These are phyloP conservation scores for Oasisia sp. DNA, from an alignment of 2,888 invertebrate genomes.

Conservation along the genomic window DNA sequence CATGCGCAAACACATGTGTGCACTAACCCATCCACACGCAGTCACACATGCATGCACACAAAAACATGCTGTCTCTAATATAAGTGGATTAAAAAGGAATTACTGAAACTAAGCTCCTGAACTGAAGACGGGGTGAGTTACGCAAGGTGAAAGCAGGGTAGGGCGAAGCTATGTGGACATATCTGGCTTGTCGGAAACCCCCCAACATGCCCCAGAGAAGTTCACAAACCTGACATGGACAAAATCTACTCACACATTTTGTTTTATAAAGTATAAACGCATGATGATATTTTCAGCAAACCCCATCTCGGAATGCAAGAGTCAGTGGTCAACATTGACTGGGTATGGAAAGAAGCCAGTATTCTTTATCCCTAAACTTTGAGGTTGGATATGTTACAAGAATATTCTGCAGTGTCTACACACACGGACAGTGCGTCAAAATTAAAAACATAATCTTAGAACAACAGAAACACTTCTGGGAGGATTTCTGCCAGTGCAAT, in stretches of 20 bases:
- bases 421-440: too few relatives aligned
- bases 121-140: not conserved
- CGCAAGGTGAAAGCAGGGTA: not conserved
- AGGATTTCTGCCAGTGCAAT: too few relatives aligned
- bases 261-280: not conserved
- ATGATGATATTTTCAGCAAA: not conserved
- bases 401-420: too few relatives aligned
- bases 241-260: too few relatives aligned
- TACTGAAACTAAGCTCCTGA: slow-evolving; percentile 10
- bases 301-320: not conserved
- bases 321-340: not conserved
- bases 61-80: not conserved
- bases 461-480: too few relatives aligned
- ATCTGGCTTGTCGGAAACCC: not conserved
- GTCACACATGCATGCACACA: not conserved
- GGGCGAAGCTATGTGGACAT: not conserved
- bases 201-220: too few relatives aligned
- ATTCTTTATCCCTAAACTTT: too few relatives aligned
- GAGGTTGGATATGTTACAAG: too few relatives aligned
- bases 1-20: not conserved
- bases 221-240: too few relatives aligned
- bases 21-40: not conserved
- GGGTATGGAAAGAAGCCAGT: too few relatives aligned
- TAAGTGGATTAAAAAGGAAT: not conserved
- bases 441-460: too few relatives aligned